These are phyloP conservation scores for Stegostoma tigrinum DNA, from an alignment of 2,113 vertebrate genomes.

Conservation along the genomic window DNA sequence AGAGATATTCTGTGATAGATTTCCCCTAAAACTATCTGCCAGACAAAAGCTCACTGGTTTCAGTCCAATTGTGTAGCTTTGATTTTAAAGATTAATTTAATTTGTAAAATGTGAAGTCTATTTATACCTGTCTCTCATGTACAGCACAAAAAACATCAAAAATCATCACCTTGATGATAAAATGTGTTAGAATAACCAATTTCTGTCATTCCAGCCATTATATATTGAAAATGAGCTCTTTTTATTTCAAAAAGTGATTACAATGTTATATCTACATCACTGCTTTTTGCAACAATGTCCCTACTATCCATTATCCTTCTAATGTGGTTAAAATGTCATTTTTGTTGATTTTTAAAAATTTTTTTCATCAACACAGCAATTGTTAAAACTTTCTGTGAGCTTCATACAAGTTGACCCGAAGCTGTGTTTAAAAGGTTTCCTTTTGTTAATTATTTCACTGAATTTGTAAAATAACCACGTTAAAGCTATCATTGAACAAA, in stretches of 20 bases:
- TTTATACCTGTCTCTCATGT: conserved; percentile 59
- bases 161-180: conserved; percentile 54
- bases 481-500: background rate
- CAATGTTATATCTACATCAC: background rate
- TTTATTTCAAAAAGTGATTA: background rate
- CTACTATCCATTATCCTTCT: background rate
- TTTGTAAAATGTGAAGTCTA: conserved; percentile 51
- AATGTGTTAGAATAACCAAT: conserved; percentile 54
- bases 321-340: background rate
- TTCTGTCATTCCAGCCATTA: conserved; percentile 36
- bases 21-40: background rate
- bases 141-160: conserved; percentile 48
- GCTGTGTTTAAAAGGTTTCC: background rate
- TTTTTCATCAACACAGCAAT: background rate
- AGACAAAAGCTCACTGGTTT: background rate
- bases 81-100: conserved; percentile 55
- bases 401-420: background rate
- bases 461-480: background rate
- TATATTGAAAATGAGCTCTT: background rate
- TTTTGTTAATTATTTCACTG: background rate
- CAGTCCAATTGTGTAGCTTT: conserved; percentile 54
- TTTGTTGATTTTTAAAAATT: background rate
- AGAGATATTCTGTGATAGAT: conserved; percentile 45
- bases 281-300: background rate
- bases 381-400: background rate